phyloP scores from a whole-genome alignment of 64 coral and sea anemone genomes.

The Montipora capricornis region DNA sequence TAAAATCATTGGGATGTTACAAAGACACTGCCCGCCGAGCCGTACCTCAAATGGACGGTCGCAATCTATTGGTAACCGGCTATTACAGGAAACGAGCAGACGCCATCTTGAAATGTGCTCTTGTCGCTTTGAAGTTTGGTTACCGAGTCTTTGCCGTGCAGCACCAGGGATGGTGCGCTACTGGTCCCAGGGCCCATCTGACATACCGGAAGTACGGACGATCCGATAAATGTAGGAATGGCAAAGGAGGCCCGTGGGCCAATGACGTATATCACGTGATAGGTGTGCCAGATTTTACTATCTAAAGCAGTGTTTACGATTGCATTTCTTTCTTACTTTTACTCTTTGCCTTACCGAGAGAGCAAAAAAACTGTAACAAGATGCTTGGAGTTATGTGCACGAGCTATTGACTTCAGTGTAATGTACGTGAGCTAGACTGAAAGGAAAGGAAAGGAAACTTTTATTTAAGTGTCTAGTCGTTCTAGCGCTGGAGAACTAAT shows the following conservation, averaged over 20 bases:
- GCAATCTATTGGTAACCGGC: conserved; percentile 20
- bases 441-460: no score
- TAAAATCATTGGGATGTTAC: conserved; percentile 54
- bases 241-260: conserved; percentile 68
- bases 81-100: conserved; percentile 17
- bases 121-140: conserved; percentile 19
- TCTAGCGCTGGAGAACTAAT: no score
- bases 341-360: no score
- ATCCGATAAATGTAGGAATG: conserved; percentile 39
- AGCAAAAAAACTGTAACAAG: not conserved
- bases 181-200: not conserved
- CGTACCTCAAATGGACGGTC: conserved; percentile 50
- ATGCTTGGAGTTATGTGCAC: no score
- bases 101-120: conserved; percentile 62
- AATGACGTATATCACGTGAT: conserved; percentile 46
- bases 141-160: conserved; percentile 54
- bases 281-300: not conserved
- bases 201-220: conserved; percentile 69
- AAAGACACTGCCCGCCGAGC: conserved; percentile 40
- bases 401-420: no score
- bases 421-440: no score
- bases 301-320: not conserved
- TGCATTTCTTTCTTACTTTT: not conserved
- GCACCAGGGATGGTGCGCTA: conserved; percentile 57
- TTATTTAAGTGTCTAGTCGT: no score